phyloP scores from a whole-genome alignment of 2,888 invertebrate species.

The Drosophila melanocephala region DNA sequence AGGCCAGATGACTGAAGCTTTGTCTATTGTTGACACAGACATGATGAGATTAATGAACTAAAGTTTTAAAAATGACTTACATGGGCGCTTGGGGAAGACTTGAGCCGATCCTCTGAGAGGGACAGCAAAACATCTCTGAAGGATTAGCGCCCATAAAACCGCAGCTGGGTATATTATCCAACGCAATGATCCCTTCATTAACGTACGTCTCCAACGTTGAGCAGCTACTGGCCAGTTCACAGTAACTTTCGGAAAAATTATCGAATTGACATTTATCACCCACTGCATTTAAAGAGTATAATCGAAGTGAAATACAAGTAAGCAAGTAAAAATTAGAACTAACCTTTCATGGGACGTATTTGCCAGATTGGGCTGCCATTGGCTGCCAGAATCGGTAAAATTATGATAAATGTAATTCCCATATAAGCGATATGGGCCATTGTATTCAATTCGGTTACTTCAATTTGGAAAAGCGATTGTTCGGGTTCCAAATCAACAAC shows the following conservation, averaged over 20 bases:
- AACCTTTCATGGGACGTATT: rapidly evolving
- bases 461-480: no score
- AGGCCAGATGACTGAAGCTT: conserved; percentile 7
- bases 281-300: background rate
- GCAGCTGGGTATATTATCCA: background rate
- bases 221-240: background rate
- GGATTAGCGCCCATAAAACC: rapidly evolving
- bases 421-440: no score
- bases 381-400: no score
- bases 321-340: no score
- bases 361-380: no score
- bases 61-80: background rate
- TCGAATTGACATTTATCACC: background rate
- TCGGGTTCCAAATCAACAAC: no score
- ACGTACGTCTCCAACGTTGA: background rate
- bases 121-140: background rate
- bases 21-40: no score
- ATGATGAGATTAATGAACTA: background rate
- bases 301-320: no score
- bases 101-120: background rate
- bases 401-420: no score
- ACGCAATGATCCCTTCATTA: background rate
- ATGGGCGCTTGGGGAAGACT: background rate
- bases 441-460: no score
- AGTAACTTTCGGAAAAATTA: background rate